Base-by-base conservation (phyloP, 1,140 invertebrate species). In the Saxidomus purpurata region DNA sequence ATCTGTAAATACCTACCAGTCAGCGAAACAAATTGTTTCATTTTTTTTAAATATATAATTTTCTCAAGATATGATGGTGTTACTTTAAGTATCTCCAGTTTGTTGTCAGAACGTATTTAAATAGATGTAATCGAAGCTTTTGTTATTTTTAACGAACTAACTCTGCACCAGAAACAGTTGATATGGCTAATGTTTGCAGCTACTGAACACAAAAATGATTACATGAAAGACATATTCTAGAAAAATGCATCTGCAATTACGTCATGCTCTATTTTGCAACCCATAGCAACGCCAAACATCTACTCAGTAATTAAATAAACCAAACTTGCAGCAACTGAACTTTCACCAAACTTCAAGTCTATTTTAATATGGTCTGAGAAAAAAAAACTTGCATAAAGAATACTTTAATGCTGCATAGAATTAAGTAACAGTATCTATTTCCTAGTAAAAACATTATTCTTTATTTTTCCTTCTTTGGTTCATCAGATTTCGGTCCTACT, bases 381-480 rank as follows among this genome's bases (percentile, higher is more conserved):
- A 59, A 22, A 22, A 22, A 59, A n/a, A n/a, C n/a, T n/a, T n/a
- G n/a, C n/a, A n/a, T n/a, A n/a, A n/a, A n/a, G n/a, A n/a, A n/a
- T n/a, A n/a, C n/a, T n/a, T 59, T 59, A n/a, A 25, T n/a, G 25
- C 55, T 67, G 61, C 25, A 67, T 22, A 22, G 11, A 2, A 67
- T 28, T 31, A 67, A 67, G 9, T 31, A 22, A 11, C n/a, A 8
- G 17, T 6, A 31, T 67, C 25, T 67, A 67, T 4, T 31, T 28
- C 25, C 61, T 67, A 15, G 6, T 31, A 25, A 36, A 67, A 31
- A 25, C 11, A 67, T 31, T 31, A 25, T 67, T 67, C 28, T 71
- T 63, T 25, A 82, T 47, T 92, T 67, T 61, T 79, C 74, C 82
- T 59, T 49, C 52, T 90, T 63, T 22, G 11, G n/a, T 76, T 85